Conservation (phyloP, 1,140 invertebrate genomes). For the Aradophagus sp. region DNA sequence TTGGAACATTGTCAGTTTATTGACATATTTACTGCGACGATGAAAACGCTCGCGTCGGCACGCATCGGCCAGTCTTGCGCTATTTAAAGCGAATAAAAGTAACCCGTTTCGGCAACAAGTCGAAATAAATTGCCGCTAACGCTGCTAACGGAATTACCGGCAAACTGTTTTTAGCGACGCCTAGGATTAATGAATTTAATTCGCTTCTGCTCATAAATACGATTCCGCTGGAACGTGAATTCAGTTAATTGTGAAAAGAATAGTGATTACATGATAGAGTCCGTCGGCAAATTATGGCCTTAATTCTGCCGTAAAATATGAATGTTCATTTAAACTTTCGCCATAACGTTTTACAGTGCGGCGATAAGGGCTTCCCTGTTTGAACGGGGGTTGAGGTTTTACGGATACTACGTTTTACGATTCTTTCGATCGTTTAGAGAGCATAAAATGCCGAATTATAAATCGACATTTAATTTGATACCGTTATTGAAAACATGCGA, state of each 20-base stretch:
- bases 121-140: neutral
- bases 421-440: conserved; percentile 31
- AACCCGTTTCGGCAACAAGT: conserved; percentile 3
- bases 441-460: conserved; percentile 44
- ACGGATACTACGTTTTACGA: conserved; percentile 48
- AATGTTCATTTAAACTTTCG: conserved; percentile 55
- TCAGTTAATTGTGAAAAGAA: conserved; percentile 49
- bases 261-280: conserved; percentile 39
- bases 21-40: conserved; percentile 72
- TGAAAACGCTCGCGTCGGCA: conserved; percentile 62
- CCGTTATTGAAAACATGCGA: too few relatives aligned
- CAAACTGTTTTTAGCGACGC: neutral
- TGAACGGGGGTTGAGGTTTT: conserved; percentile 33
- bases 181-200: too few relatives aligned
- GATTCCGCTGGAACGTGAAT: conserved; percentile 15
- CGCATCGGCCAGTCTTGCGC: conserved; percentile 26
- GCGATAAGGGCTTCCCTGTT: conserved; percentile 46
- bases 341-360: conserved; percentile 52
- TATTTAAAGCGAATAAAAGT: conserved; percentile 49
- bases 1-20: conserved; percentile 68
- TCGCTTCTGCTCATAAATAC: neutral
- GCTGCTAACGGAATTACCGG: neutral
- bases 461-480: too few relatives aligned
- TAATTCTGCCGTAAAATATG: conserved; percentile 57
- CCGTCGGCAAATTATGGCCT: conserved; percentile 39